Conservation (phyloP, 2,888 invertebrate genomes). For the Lampropteryx suffumata region DNA sequence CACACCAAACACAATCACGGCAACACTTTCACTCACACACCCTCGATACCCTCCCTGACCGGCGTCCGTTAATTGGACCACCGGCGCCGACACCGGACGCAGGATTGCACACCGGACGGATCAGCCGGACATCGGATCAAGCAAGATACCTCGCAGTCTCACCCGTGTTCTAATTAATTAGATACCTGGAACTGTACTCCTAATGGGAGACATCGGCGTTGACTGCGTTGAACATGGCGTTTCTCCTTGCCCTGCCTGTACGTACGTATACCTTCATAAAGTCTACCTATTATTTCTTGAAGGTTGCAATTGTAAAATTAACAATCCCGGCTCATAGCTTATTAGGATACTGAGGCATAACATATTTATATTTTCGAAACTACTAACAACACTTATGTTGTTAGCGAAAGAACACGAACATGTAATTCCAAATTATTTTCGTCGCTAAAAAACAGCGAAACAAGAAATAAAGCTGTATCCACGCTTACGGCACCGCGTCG, state of each 20-base stretch:
- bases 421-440: slow-evolving; percentile 6
- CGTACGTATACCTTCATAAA: no score
- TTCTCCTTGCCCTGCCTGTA: background rate
- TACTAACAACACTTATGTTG: slow-evolving; percentile 1
- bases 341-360: no score
- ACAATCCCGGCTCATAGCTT: no score
- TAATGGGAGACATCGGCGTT: background rate
- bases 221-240: background rate
- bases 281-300: no score
- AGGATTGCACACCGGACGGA: slow-evolving; percentile 1
- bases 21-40: background rate
- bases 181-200: slow-evolving; percentile 1
- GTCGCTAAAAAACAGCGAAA: slow-evolving; percentile 21
- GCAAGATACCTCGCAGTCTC: slow-evolving; percentile 11
- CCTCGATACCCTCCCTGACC: background rate
- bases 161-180: slow-evolving; percentile 16
- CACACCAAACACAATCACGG: no score
- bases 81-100: slow-evolving; percentile 1
- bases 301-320: no score
- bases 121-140: slow-evolving; percentile 20
- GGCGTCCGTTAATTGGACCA: slow-evolving; percentile 24
- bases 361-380: background rate
- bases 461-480: slow-evolving; percentile 25
- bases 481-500: slow-evolving; percentile 20
- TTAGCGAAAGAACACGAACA: background rate